A percentile compares a stretch with the other conserved stretches of the same genome.
phyloP scores from a whole-genome alignment of 1,140 invertebrate genomes.

The Polypedilum vanderplanki region DNA sequence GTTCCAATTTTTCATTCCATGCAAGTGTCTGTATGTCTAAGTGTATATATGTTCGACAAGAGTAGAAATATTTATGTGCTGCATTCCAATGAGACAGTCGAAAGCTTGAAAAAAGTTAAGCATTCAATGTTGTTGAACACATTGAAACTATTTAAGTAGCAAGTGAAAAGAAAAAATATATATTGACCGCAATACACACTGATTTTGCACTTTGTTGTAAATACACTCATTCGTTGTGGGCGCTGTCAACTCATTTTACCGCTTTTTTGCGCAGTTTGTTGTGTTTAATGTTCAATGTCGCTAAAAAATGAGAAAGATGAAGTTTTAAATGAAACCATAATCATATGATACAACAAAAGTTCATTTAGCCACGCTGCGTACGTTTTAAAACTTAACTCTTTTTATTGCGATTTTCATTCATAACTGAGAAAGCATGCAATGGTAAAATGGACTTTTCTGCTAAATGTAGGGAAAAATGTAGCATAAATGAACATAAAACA shows the following conservation, averaged over 20 bases:
- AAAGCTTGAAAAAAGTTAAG: neutral
- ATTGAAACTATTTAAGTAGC: neutral
- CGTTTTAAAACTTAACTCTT: neutral
- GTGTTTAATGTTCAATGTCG: neutral
- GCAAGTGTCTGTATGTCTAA: neutral
- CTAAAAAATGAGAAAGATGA: neutral
- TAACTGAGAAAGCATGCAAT: neutral
- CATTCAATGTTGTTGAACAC: neutral
- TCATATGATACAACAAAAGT: neutral
- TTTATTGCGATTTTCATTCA: too few relatives aligned
- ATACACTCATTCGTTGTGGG: neutral
- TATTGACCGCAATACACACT: constrained; percentile 24
- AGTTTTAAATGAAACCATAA: neutral
- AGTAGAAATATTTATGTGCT: neutral
- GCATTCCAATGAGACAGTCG: constrained; percentile 1
- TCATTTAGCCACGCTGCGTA: neutral
- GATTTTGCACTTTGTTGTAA: constrained; percentile 17
- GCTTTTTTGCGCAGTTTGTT: neutral
- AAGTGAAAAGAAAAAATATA: constrained; percentile 7
- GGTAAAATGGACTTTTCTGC: neutral
- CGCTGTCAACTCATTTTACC: neutral
- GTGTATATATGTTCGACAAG: neutral
- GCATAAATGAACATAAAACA: too few relatives aligned
- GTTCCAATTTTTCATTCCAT: constrained; percentile 18
- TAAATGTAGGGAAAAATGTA: too few relatives aligned